Evolutionary conservation across 2,888 invertebrate genomes (phyloP).

Genomic region (Chironomus riparius): DNA sequence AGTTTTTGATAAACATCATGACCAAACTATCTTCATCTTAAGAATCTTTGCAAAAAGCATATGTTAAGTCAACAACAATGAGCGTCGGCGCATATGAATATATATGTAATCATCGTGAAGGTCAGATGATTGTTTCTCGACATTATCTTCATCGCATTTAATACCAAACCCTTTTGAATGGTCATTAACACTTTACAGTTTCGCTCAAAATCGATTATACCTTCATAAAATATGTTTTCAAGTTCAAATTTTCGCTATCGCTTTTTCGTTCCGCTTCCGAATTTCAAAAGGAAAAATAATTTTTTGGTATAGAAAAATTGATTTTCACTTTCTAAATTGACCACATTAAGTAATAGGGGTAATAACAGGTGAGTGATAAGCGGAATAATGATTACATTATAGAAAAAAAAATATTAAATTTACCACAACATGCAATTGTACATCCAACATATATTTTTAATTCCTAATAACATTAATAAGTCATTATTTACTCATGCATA

Average conservation of each 20-base stretch:
- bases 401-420: background rate
- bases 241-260: background rate
- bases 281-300: background rate
- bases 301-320: background rate
- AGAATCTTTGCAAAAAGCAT: too few species aligned
- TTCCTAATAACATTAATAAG: background rate
- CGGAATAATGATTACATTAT: background rate
- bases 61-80: too few species aligned
- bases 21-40: too few species aligned
- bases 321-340: background rate
- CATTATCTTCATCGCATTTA: background rate
- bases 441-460: background rate
- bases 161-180: background rate
- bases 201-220: background rate
- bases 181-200: background rate
- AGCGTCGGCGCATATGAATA: too few species aligned
- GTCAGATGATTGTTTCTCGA: too few species aligned
- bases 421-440: constrained; percentile 15
- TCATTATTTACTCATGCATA: background rate
- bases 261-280: background rate
- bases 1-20: too few species aligned
- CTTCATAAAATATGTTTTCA: background rate
- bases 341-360: background rate
- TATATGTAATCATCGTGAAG: too few species aligned
- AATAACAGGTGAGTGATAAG: background rate